Base-by-base conservation (phyloP, 2,113 vertebrate genomes). In the Coptodon bakossiorum region DNA sequence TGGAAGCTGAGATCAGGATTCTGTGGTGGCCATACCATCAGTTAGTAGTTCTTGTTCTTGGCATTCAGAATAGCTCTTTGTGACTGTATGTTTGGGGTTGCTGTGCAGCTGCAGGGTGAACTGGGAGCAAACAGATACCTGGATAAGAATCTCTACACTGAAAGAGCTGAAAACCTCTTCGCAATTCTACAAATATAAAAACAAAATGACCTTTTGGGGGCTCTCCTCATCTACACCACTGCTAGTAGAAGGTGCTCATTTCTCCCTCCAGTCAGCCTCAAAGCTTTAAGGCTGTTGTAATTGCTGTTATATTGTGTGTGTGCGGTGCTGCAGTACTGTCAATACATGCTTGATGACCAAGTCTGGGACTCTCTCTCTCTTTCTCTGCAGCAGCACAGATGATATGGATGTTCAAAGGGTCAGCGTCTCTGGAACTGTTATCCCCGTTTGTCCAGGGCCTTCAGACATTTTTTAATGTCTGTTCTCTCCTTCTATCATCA, bases 291-390 rank as follows among this genome's bases (percentile, higher is more conserved):
- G 71, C 86, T 71, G 85, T 73, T 3, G 89, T 94, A 92, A 94
- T 92, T 90, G 90, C 86, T 71, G 79, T 76, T 73, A 24, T 34
- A 40, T 73, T 68, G 34, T 68, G 50, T 71, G 19, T 68, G 34
- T 22, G 36, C 0, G 8, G 85, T 93, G 89, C 94, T 91, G 93
- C 94, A 92, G 91, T 93, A 57, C 91, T 94, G 95, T 95, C 93
- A 91, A 95, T 94, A 95, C 40, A 38, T 86, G 80, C 87, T 86
- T 92, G 84, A 93, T 89, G 73, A 85, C 87, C 6, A 68, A 85
- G 84, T 83, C 24, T 34, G 85, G 86, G 87, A 80, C 19, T 38
- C 61, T 38, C 16, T 68, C 34, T 17, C 80, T 88, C 45, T 57
- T 40, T 85, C 66, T 85, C 78, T 82, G 79, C 91, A 54, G 88